Evolutionary conservation across 2,797 vertebrate species (phyloP).

Genomic region (Streptopelia turtur): DNA sequence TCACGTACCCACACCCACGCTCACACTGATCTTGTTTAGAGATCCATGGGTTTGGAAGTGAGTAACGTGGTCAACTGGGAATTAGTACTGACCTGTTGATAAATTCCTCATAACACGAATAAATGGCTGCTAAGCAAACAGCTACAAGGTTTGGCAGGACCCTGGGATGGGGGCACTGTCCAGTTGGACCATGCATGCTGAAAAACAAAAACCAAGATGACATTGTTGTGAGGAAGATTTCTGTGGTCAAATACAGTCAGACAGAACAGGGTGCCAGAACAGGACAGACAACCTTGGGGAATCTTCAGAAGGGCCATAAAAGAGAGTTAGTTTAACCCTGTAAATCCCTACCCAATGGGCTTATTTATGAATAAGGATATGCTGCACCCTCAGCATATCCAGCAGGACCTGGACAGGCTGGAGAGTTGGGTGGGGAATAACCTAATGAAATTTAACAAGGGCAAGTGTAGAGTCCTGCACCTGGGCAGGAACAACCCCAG

Average conservation of each 20-base stretch:
- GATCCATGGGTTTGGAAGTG: background rate
- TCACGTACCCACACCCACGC: background rate
- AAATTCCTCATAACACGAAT: slow-evolving; percentile 99
- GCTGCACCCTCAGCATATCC: background rate
- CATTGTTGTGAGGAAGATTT: background rate
- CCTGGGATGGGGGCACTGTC: slow-evolving; percentile 98
- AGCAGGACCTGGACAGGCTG: no score
- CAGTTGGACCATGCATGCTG: slow-evolving; percentile 98
- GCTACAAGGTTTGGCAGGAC: slow-evolving; percentile 98
- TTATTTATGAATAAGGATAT: background rate
- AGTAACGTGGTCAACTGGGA: background rate
- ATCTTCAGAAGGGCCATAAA: background rate
- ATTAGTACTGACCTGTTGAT: slow-evolving; percentile 93
- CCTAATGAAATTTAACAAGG: no score
- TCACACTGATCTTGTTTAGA: background rate
- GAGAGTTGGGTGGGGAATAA: no score
- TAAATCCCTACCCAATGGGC: background rate
- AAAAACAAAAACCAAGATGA: slow-evolving; percentile 54
- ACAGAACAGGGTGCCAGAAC: background rate
- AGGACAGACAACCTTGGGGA: background rate
- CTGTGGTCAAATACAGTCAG: background rate
- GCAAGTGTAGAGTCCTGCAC: no score
- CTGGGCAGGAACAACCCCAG: no score
- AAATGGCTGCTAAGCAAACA: slow-evolving; percentile 97
- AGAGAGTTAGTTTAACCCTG: background rate